A percentile compares a stretch with the other conserved stretches of the same genome.
phyloP scores from a whole-genome alignment of 2,113 vertebrate genomes.

The Blennius ocellaris region DNA sequence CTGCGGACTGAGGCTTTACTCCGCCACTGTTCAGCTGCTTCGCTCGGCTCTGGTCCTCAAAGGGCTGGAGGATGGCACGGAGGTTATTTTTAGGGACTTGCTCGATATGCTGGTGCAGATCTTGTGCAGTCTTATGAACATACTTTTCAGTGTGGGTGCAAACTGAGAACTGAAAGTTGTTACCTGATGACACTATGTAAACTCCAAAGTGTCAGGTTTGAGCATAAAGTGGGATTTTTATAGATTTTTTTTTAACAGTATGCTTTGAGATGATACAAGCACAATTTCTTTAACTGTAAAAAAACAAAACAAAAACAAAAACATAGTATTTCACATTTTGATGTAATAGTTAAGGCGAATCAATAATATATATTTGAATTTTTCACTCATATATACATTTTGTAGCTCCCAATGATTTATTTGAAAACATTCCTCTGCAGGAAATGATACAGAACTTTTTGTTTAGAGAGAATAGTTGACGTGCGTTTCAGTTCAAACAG shows the following conservation, averaged over 20 bases:
- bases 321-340: background rate
- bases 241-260: background rate
- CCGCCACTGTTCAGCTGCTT: conserved; percentile 71
- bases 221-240: too few relatives aligned
- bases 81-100: conserved; percentile 73
- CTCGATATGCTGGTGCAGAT: conserved; percentile 63
- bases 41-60: conserved; percentile 72
- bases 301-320: too few relatives aligned
- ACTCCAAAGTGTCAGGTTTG: too few relatives aligned
- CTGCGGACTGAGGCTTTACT: conserved; percentile 62
- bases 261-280: background rate
- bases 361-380: background rate
- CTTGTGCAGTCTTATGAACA: conserved; percentile 68
- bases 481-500: conserved; percentile 38
- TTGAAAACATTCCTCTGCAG: conserved; percentile 29
- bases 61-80: conserved; percentile 62
- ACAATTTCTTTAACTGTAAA: too few relatives aligned
- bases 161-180: conserved; percentile 23
- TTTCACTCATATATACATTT: conserved; percentile 3
- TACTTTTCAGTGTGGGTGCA: conserved; percentile 15
- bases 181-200: conserved; percentile 13
- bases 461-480: conserved; percentile 58
- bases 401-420: conserved; percentile 29
- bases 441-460: conserved; percentile 25
- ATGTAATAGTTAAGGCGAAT: background rate